Evolutionary conservation across 2,797 vertebrate species (phyloP).

Genomic region (Microcaecilia unicolor): DNA sequence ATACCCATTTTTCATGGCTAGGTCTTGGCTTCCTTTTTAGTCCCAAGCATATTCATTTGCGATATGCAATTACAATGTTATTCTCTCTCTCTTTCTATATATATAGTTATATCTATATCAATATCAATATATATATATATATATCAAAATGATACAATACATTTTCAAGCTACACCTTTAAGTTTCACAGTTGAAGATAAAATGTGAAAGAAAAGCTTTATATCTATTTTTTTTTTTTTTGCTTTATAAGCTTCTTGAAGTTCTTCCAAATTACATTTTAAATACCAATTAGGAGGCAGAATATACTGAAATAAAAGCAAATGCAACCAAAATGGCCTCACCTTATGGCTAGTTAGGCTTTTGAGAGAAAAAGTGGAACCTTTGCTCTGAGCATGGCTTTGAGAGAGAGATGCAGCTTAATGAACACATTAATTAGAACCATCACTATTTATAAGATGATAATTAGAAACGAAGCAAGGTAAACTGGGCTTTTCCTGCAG

Average conservation of each 20-base stretch:
- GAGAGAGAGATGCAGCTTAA: constrained; percentile 98
- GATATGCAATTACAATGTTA: constrained; percentile 35
- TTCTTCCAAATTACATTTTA: constrained; percentile 99
- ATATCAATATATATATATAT: no score
- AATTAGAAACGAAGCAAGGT: constrained; percentile 98
- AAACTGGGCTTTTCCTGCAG: constrained; percentile 99
- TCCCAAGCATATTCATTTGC: constrained; percentile 44
- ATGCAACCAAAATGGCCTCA: constrained; percentile 94
- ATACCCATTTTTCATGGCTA: no score
- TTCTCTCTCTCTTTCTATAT: no score
- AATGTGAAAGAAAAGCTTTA: constrained; percentile 43
- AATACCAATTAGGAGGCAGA: constrained; percentile 99
- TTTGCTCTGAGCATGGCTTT: constrained; percentile 98
- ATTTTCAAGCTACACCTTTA: constrained; percentile 54
- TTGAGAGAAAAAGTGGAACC: constrained; percentile 88
- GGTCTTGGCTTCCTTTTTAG: constrained; percentile 18
- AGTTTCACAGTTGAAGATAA: constrained; percentile 55
- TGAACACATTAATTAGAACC: constrained; percentile 99
- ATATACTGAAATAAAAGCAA: constrained; percentile 99
- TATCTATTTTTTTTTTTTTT: constrained; percentile 52
- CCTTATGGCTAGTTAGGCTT: constrained; percentile 98
- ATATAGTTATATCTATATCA: no score
- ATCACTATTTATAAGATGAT: constrained; percentile 99
- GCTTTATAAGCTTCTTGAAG: constrained; percentile 94
- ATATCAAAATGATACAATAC: constrained; percentile 48